phyloP scores from a whole-genome alignment of 2,888 invertebrate species.

The Bruchidius siliquastri region DNA sequence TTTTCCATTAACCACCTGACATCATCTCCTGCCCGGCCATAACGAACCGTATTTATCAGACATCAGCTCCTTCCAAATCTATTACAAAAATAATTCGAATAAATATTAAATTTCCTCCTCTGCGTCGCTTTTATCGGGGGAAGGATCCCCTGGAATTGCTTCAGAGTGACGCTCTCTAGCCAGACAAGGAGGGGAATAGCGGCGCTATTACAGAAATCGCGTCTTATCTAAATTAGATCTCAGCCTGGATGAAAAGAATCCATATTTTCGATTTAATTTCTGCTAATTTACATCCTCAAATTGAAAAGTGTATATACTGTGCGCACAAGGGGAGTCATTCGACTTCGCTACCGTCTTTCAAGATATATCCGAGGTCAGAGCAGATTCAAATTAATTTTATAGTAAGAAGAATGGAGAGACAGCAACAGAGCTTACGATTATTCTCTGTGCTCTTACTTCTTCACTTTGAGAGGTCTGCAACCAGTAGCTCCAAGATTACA shows the following conservation, averaged over 20 bases:
- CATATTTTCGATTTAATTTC: conserved; percentile 48
- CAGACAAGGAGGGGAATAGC: conserved; percentile 12
- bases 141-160: not conserved
- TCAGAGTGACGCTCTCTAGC: not conserved
- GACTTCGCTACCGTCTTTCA: not conserved
- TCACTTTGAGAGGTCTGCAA: too few species aligned
- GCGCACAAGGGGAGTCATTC: not conserved
- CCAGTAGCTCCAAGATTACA: too few species aligned
- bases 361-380: too few species aligned
- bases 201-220: conserved; percentile 35
- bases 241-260: conserved; percentile 45
- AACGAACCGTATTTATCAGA: not conserved
- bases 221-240: conserved; percentile 48
- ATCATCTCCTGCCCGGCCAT: not conserved
- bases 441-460: too few species aligned
- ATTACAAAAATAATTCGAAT: conserved; percentile 19
- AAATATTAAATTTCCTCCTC: conserved; percentile 19
- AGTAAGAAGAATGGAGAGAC: too few species aligned
- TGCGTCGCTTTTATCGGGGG: not conserved
- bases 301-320: conserved; percentile 33
- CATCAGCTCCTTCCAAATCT: conserved; percentile 10
- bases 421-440: too few species aligned
- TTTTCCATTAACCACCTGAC: not conserved
- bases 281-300: conserved; percentile 48
- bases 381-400: too few species aligned